Evolutionary conservation across 2,888 invertebrate species (phyloP).

Genomic region (Epicampocera succincta): DNA sequence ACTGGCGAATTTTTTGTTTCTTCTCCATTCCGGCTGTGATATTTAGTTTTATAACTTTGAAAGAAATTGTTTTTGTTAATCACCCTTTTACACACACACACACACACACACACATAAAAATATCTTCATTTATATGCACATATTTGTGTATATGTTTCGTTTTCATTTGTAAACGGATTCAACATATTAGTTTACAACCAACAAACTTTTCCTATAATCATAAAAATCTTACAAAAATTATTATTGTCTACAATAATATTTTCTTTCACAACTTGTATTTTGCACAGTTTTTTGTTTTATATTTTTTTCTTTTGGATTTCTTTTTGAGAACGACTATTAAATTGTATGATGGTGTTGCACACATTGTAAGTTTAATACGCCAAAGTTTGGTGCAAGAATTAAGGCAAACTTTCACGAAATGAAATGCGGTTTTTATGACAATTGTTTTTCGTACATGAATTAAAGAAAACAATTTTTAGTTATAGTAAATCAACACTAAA

Average conservation of each 20-base stretch:
- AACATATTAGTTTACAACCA: slow-evolving; percentile 50
- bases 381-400: slow-evolving; percentile 61
- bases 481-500: too few relatives aligned
- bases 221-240: slow-evolving; percentile 74
- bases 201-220: slow-evolving; percentile 78
- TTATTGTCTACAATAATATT: slow-evolving; percentile 62
- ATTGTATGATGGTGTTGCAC: neutral
- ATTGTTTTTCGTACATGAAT: slow-evolving; percentile 10
- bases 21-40: too few relatives aligned
- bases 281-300: too few relatives aligned
- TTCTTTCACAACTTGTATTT: slow-evolving; percentile 65
- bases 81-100: too few relatives aligned
- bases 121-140: neutral
- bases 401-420: slow-evolving; percentile 43
- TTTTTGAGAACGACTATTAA: slow-evolving; percentile 3
- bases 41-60: too few relatives aligned
- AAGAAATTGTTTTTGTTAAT: too few relatives aligned
- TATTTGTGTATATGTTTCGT: slow-evolving; percentile 1
- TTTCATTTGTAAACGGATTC: slow-evolving; percentile 26
- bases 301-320: too few relatives aligned
- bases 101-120: neutral
- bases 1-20: too few relatives aligned
- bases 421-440: slow-evolving; percentile 60
- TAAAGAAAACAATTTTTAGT: neutral
- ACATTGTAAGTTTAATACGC: slow-evolving; percentile 28